Conservation (phyloP, 2,797 vertebrate genomes). For the Urophycis tenuis region DNA sequence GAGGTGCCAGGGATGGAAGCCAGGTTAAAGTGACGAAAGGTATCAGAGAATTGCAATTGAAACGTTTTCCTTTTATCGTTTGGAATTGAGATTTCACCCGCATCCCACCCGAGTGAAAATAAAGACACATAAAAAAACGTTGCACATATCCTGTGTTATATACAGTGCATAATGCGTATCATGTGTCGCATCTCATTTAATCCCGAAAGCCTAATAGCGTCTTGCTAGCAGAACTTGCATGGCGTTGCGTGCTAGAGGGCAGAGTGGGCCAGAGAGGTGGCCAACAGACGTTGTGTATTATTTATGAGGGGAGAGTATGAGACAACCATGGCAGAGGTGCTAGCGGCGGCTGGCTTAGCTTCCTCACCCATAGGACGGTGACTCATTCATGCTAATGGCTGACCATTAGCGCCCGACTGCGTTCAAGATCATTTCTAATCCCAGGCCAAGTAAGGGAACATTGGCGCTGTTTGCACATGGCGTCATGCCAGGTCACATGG, state of each 20-base stretch:
- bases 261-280: conserved; percentile 24
- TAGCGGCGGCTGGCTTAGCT: conserved; percentile 29
- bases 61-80: not conserved
- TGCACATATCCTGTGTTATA: not conserved
- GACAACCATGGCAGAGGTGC: conserved; percentile 39
- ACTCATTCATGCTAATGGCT: conserved; percentile 52
- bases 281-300: conserved; percentile 62
- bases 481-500: no score
- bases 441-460: not conserved
- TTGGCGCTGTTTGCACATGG: not conserved
- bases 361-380: conserved; percentile 43
- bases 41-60: not conserved
- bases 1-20: not conserved
- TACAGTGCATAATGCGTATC: no score
- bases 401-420: conserved; percentile 35
- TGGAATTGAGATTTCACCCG: not conserved
- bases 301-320: conserved; percentile 60
- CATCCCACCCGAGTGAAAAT: not conserved
- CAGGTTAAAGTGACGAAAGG: not conserved
- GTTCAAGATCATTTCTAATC: not conserved
- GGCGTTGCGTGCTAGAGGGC: conserved; percentile 28
- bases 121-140: not conserved
- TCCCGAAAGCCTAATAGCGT: conserved; percentile 36
- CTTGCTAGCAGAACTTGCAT: conserved; percentile 22
- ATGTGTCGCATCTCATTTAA: conserved; percentile 30